Evolutionary conservation across 2,797 vertebrate species (phyloP).

Genomic region (Galaxias olidus): DNA sequence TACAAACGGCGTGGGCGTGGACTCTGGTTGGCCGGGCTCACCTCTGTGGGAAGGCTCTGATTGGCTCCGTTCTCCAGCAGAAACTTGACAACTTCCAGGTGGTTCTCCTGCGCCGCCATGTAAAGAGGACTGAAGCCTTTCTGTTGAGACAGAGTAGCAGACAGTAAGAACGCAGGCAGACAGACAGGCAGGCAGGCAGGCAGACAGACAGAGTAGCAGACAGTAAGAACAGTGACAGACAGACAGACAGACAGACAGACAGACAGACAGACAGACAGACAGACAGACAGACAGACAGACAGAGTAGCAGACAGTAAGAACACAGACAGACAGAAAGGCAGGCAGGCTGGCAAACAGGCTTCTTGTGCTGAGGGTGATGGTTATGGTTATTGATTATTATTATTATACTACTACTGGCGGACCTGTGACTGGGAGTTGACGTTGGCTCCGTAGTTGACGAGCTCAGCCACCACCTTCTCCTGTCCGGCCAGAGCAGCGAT

Average conservation of each 20-base stretch:
- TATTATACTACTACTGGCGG: slow-evolving; percentile 40
- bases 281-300: slow-evolving; percentile 1
- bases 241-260: background rate
- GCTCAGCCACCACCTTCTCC: slow-evolving; percentile 91
- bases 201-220: background rate
- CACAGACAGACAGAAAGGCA: background rate
- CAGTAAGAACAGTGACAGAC: background rate
- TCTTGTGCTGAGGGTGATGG: too few species aligned
- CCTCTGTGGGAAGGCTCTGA: slow-evolving; percentile 96
- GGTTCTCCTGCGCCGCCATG: slow-evolving; percentile 98
- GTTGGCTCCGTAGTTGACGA: slow-evolving; percentile 92
- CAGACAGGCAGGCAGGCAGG: background rate
- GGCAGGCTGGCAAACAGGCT: background rate
- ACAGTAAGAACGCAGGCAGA: background rate
- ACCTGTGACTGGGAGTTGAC: slow-evolving; percentile 97
- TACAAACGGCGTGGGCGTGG: too few species aligned
- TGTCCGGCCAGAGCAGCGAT: slow-evolving; percentile 95
- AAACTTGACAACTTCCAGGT: slow-evolving; percentile 96
- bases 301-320: background rate
- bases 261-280: background rate
- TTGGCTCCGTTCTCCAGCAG: slow-evolving; percentile 95
- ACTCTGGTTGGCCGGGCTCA: too few species aligned
- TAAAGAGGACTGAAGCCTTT: slow-evolving; percentile 98
- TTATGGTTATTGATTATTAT: too few species aligned
- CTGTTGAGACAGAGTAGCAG: slow-evolving; percentile 67